Conservation (phyloP, 2,797 vertebrate species). For the Gambelia wislizenii region DNA sequence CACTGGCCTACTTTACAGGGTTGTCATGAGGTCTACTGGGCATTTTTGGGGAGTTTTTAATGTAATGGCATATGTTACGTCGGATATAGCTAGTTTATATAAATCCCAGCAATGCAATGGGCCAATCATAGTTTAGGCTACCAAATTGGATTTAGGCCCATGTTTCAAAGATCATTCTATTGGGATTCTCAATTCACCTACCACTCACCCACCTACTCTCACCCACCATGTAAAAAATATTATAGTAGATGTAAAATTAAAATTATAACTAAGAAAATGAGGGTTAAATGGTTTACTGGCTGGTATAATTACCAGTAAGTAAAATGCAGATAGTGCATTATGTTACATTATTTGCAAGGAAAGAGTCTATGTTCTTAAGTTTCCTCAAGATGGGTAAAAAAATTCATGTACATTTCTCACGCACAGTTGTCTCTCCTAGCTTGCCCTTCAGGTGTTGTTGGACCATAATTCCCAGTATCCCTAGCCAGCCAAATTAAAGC, state of each 20-base stretch:
- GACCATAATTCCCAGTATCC: not conserved
- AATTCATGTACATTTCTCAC: not conserved
- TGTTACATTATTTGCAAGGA: conserved; percentile 37
- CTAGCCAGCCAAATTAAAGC: not conserved
- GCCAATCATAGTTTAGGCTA: too few relatives aligned
- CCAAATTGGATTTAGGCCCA: not conserved
- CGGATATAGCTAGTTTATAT: too few relatives aligned
- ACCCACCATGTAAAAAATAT: too few relatives aligned
- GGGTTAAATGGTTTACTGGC: conserved; percentile 20
- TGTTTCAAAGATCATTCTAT: not conserved
- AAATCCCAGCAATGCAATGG: too few relatives aligned
- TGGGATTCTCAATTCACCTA: not conserved
- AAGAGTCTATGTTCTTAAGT: not conserved
- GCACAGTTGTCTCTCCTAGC: not conserved
- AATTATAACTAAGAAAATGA: conserved; percentile 37
- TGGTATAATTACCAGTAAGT: conserved; percentile 38
- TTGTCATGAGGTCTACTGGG: too few relatives aligned
- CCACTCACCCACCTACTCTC: too few relatives aligned
- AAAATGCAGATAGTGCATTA: not conserved
- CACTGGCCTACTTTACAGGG: too few relatives aligned
- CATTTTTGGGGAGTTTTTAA: too few relatives aligned
- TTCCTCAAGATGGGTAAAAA: conserved; percentile 2
- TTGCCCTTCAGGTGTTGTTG: not conserved
- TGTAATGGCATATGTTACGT: too few relatives aligned
- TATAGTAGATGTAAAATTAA: not conserved